Base-by-base conservation (phyloP, 2,888 invertebrate genomes). In the Drosophila anomalipes region DNA sequence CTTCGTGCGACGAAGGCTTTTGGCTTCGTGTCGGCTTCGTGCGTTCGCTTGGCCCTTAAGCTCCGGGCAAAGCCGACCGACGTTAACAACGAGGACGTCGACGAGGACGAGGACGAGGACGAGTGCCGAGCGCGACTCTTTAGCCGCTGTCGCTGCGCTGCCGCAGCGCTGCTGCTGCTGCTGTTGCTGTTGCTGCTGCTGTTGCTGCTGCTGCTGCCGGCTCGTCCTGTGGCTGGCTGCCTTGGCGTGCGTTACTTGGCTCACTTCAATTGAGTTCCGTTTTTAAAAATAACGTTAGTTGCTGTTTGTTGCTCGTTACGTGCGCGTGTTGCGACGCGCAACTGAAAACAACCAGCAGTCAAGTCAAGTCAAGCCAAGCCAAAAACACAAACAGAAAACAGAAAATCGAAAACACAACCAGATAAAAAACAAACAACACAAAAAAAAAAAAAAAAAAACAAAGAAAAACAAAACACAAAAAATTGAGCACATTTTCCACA, bases 251-350 rank as follows among this genome's bases (percentile, higher is more conserved):
- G 68, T 79, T 82, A 66, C 77, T 82, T 82, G 79, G 83, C 80
- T 84, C 86, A 91, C 87, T 90, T 91, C 85, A 86, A 83, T 85
- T 83, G 90, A 85, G 86, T 89, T 91, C 81, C 84, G 82, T 82
- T 91, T 86, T 90, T 82, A 81, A 90, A 90, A 89, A 90, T 91
- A 91, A 91, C 87, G 88, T 92, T 91, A 92, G 92, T 92, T 92
- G 91, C 91, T 90, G 92, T 91, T 92, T 91, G 92, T 91, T 91
- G 91, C 91, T 92, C 91, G 91, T 83, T 89, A 89, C 90, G 92
- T 91, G 91, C 91, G 92, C 91, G 92, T 91, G 92, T 86, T 83
- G 84, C 86, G 83, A 91, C 89, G 88, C 89, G 89, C 79, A 83
- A 91, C 84, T 80, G 76, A 67, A 72, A 60, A 63, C 57, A 53